phyloP scores from a whole-genome alignment of 2,888 invertebrate genomes.

The Nineta flava region DNA sequence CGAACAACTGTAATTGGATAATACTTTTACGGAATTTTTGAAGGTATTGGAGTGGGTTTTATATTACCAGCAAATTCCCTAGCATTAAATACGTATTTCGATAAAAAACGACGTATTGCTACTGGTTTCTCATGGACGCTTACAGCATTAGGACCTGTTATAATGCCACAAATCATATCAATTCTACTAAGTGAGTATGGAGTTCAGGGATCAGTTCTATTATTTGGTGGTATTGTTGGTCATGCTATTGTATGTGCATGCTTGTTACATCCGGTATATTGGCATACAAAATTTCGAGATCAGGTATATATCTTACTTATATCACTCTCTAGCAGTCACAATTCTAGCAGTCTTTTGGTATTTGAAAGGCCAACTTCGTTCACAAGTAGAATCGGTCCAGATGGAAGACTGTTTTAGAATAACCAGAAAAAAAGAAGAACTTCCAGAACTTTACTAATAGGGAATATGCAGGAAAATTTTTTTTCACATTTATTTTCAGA shows the following conservation, averaged over 20 bases:
- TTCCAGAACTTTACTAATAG: no score
- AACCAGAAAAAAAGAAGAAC: no score
- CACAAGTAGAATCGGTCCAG: no score
- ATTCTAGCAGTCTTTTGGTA: no score
- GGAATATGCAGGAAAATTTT: no score
- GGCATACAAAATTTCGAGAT: constrained; percentile 41
- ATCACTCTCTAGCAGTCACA: no score
- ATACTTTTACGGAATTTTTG: no score
- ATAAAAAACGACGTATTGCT: constrained; percentile 48
- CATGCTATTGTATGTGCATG: constrained; percentile 51
- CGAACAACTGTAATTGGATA: no score
- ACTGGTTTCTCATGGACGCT: constrained; percentile 56
- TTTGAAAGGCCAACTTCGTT: no score
- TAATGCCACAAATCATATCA: constrained; percentile 56
- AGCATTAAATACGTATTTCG: constrained; percentile 60
- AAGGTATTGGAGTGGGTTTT: constrained; percentile 48
- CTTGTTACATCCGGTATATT: constrained; percentile 56
- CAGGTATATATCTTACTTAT: no score
- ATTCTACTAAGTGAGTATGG: constrained; percentile 42
- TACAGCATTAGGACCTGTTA: constrained; percentile 54
- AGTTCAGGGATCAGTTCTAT: constrained; percentile 46
- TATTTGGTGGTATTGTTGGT: constrained; percentile 48
- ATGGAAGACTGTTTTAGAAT: no score
- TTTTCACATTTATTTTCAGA: no score
- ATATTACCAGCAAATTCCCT: constrained; percentile 51